A percentile compares a stretch with the other conserved stretches of the same genome.
phyloP scores from a whole-genome alignment of 2,113 vertebrate genomes.

The Bucco capensis region DNA sequence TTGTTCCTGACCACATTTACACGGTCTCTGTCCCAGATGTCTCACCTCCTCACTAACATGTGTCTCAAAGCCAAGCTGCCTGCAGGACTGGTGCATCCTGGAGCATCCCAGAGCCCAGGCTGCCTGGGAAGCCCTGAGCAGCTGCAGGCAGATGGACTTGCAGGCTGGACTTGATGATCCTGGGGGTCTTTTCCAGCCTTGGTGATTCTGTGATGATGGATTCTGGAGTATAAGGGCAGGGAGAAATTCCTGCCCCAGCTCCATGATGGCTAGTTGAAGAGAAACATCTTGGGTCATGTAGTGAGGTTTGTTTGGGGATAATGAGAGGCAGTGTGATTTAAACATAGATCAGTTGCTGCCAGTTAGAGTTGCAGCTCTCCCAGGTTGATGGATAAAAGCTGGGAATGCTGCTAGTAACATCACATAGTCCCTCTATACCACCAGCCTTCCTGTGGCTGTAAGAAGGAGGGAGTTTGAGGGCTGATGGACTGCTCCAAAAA shows the following conservation, averaged over 20 bases:
- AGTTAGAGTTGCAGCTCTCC: background rate
- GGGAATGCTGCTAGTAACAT: background rate
- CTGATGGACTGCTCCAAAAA: background rate
- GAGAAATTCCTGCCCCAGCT: background rate
- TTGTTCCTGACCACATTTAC: background rate
- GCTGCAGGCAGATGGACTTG: background rate
- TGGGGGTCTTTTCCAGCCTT: too few relatives aligned
- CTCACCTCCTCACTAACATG: background rate
- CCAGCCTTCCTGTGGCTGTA: background rate
- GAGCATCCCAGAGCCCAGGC: background rate
- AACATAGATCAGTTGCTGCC: background rate
- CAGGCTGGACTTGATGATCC: too few relatives aligned
- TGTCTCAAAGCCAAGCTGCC: background rate
- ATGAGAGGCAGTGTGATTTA: background rate
- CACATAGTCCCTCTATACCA: background rate
- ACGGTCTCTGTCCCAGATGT: background rate
- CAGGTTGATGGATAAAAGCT: background rate
- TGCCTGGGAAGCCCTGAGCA: too few relatives aligned
- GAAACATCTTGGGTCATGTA: background rate
- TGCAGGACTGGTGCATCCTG: background rate
- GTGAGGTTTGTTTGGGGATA: background rate
- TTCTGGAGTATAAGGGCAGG: accelerated
- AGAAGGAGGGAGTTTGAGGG: background rate
- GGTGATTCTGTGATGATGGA: too few relatives aligned
- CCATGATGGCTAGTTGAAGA: background rate